These are phyloP conservation scores for Amphiprion percula DNA, from an alignment of 2,113 vertebrate genomes.

Conservation along the genomic window DNA sequence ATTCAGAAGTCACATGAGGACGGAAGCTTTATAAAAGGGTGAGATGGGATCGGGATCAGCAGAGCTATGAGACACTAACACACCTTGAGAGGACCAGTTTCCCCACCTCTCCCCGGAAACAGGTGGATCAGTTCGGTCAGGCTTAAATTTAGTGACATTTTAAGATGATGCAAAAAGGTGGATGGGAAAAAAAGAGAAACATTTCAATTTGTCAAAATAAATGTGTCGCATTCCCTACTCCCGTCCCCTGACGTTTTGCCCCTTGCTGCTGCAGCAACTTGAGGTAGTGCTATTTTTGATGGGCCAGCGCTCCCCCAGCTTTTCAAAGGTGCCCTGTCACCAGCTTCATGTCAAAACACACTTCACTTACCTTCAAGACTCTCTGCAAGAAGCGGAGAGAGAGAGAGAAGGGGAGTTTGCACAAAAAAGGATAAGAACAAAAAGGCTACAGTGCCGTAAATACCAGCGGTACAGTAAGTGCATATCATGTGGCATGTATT, in stretches of 20 bases:
- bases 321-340: slow-evolving; percentile 68
- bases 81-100: slow-evolving; percentile 64
- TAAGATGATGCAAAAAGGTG: slow-evolving; percentile 40
- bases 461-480: slow-evolving; percentile 46
- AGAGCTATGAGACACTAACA: slow-evolving; percentile 66
- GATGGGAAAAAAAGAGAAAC: slow-evolving; percentile 4
- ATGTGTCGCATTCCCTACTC: slow-evolving; percentile 66
- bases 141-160: slow-evolving; percentile 75
- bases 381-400: slow-evolving; percentile 5
- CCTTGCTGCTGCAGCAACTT: slow-evolving; percentile 70
- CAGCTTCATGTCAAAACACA: slow-evolving; percentile 56
- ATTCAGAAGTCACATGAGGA: slow-evolving; percentile 25
- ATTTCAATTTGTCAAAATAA: slow-evolving; percentile 77
- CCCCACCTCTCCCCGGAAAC: slow-evolving; percentile 46
- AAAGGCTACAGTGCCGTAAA: slow-evolving; percentile 37
- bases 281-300: slow-evolving; percentile 65
- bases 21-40: slow-evolving; percentile 17
- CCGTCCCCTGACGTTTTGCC: slow-evolving; percentile 62
- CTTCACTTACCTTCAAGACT: slow-evolving; percentile 54
- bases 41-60: slow-evolving; percentile 48
- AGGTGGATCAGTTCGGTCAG: slow-evolving; percentile 72
- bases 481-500: slow-evolving; percentile 59
- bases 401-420: slow-evolving; percentile 9
- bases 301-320: slow-evolving; percentile 40
- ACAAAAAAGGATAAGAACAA: slow-evolving; percentile 30